Base-by-base conservation (phyloP, 2,113 vertebrate genomes). In the Hippocampus zosterae region DNA sequence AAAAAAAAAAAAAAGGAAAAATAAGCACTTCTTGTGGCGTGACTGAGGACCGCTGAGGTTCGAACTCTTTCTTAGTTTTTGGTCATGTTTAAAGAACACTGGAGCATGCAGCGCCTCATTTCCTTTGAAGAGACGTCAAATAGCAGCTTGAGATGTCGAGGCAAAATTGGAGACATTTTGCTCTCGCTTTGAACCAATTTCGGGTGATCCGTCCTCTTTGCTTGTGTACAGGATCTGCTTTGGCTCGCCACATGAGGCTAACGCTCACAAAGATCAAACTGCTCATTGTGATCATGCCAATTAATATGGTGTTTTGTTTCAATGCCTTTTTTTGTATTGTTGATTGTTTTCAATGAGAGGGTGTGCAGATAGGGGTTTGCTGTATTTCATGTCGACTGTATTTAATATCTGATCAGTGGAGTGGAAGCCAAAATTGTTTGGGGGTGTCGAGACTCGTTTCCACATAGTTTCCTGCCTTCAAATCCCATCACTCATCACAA, bases 301-400 rank as follows among this genome's bases (percentile, higher is more conserved):
- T 68, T 52, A 19, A 3, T 23, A 56, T 25, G 16, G 44, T 25
- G 11, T 46, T 64, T 50, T 64, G 67, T 78, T 80, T 70, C 62
- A 69, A 76, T 87, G 81, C 81, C 86, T 80, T 78, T 79, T 82
- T 41, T 37, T 63, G 37, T 40, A n/a, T 11, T 13, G 6, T 37
- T 63, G 19, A 21, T 48, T 29, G 23, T 67, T 69, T 67, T 29
- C 23, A 66, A 41, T 62, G 60, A 40, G 19, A 41, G n/a, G n/a
- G n/a, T n/a, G 42, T 44, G 42, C 10, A 21, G 37, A 40, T 21
- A n/a, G 37, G 59, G 18, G 12, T 57, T 37, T 25, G 13, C 55
- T 6, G 25, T 57, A 25, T 25, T 57, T 27, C 11, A 15, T 44
- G 13, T 44, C 42, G 12, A 13, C 55, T 13, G 25, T 27, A 25